phyloP scores from a whole-genome alignment of 2,113 vertebrate species.

The Tupaia chinensis region DNA sequence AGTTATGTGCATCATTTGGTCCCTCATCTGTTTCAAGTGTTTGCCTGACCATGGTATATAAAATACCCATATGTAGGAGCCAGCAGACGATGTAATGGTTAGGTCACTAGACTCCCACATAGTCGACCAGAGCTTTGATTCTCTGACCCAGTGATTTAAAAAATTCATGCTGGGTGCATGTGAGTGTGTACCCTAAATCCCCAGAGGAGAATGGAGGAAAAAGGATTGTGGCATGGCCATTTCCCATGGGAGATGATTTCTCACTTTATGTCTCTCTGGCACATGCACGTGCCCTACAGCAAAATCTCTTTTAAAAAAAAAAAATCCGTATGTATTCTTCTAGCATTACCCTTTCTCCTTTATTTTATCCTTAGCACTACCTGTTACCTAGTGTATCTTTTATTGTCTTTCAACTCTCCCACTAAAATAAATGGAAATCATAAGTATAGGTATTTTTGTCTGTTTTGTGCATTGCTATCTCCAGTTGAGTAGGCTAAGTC shows the following conservation, averaged over 20 bases:
- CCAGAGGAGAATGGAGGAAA: too few species aligned
- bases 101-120: too few species aligned
- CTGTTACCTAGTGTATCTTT: neutral
- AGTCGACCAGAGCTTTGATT: too few species aligned
- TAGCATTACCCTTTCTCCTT: neutral
- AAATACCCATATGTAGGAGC: neutral
- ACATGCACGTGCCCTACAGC: too few species aligned
- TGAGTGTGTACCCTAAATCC: too few species aligned
- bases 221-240: too few species aligned
- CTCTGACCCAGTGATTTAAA: too few species aligned
- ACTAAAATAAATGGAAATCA: neutral
- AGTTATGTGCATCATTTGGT: neutral
- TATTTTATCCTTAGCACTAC: neutral
- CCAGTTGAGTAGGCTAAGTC: neutral
- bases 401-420: neutral
- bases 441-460: conserved; percentile 22
- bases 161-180: too few species aligned
- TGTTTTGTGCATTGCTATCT: neutral
- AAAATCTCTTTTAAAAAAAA: neutral
- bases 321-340: neutral
- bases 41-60: neutral
- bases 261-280: too few species aligned
- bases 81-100: too few species aligned
- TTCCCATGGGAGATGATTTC: too few species aligned
- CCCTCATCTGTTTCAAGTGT: neutral